These are phyloP conservation scores for Asarcornis scutulata DNA, from an alignment of 2,113 vertebrate species.

Conservation along the genomic window DNA sequence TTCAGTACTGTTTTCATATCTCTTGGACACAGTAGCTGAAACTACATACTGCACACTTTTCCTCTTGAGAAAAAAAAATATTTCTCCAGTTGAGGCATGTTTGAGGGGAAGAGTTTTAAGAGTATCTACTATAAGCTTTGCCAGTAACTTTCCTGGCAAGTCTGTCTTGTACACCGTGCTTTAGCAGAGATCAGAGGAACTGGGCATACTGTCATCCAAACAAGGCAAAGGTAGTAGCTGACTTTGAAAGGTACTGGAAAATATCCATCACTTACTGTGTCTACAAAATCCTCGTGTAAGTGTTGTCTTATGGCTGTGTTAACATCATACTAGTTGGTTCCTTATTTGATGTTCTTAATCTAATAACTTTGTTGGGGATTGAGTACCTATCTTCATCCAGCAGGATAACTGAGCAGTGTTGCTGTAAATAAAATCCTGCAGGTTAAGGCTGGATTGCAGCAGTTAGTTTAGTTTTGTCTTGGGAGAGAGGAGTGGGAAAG, in stretches of 20 bases:
- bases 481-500: background rate
- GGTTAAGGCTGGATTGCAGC: background rate
- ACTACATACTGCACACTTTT: background rate
- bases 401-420: background rate
- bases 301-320: background rate
- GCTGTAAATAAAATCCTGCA: background rate
- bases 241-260: background rate
- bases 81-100: slow-evolving; percentile 14
- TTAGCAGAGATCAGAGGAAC: background rate
- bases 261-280: background rate
- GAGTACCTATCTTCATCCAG: background rate
- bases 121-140: background rate
- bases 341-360: background rate
- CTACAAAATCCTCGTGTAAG: background rate
- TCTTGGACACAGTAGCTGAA: background rate
- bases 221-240: background rate
- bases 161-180: background rate
- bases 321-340: background rate
- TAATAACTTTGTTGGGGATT: background rate
- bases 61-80: background rate
- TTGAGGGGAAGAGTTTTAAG: slow-evolving; percentile 8
- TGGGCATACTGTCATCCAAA: background rate
- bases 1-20: background rate
- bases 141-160: slow-evolving; percentile 10
- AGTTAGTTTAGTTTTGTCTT: background rate